Evolutionary conservation across 2,113 vertebrate genomes (phyloP).

Genomic region (Petrocephalus microphthalmus): DNA sequence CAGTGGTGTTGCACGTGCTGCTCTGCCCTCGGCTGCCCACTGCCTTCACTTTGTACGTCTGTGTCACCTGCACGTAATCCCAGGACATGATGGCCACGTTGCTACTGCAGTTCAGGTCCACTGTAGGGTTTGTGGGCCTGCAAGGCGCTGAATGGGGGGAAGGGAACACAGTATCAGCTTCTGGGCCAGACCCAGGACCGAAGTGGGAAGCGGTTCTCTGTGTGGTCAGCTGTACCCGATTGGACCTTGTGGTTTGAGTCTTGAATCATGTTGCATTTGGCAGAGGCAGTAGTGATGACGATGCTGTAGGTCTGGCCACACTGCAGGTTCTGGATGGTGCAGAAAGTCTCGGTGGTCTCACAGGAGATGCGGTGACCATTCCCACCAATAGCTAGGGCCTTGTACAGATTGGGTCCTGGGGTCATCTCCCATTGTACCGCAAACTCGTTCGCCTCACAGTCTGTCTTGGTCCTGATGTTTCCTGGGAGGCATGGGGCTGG

Average conservation of each 20-base stretch:
- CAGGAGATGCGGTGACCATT: constrained; percentile 43
- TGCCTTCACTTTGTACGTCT: constrained; percentile 47
- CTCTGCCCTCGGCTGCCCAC: constrained; percentile 35
- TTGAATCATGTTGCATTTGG: constrained; percentile 43
- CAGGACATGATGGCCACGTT: constrained; percentile 52
- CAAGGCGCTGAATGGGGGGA: constrained; percentile 57
- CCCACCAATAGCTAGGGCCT: constrained; percentile 48
- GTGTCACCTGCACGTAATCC: constrained; percentile 40
- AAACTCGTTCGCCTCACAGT: constrained; percentile 52
- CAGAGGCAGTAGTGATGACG: constrained; percentile 43
- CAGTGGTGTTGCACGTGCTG: constrained; percentile 47
- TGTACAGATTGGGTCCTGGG: constrained; percentile 37
- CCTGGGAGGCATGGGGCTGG: constrained; percentile 61
- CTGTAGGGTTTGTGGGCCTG: constrained; percentile 38
- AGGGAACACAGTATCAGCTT: neutral
- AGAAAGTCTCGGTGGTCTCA: constrained; percentile 40
- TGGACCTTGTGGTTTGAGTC: constrained; percentile 53
- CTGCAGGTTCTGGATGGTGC: constrained; percentile 48
- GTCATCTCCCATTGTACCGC: constrained; percentile 52
- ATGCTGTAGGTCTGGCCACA: constrained; percentile 61
- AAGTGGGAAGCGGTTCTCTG: neutral
- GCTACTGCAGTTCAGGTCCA: constrained; percentile 50
- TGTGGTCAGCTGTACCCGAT: constrained; percentile 50
- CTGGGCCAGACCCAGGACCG: too few relatives aligned
- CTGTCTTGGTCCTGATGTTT: constrained; percentile 41